These are phyloP conservation scores for Trichogramma dendrolimi DNA, from an alignment of 2,888 invertebrate genomes.

Conservation along the genomic window DNA sequence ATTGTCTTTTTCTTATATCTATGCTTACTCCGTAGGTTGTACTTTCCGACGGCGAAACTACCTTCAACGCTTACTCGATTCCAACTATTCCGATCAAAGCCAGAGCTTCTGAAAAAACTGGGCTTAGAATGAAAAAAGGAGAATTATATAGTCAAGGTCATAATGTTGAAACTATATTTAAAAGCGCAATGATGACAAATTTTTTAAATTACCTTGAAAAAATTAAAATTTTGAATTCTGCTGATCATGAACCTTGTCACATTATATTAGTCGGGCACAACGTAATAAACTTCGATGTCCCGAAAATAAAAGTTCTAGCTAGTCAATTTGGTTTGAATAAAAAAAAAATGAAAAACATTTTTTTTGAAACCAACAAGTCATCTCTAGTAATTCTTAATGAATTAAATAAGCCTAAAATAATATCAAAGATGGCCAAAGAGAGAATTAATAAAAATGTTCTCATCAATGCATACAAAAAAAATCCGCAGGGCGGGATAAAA, in stretches of 20 bases:
- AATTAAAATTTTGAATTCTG: too few relatives aligned
- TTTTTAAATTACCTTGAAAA: too few relatives aligned
- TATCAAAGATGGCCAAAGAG: slow-evolving; percentile 1
- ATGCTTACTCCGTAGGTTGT: slow-evolving; percentile 10
- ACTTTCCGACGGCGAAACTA: slow-evolving; percentile 4
- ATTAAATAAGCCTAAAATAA: too few relatives aligned
- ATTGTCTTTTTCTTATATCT: neutral
- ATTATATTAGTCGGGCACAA: too few relatives aligned
- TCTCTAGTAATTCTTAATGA: too few relatives aligned
- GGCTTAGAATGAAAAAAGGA: slow-evolving; percentile 1
- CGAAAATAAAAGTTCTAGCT: too few relatives aligned
- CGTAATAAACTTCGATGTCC: too few relatives aligned
- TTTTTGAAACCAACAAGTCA: too few relatives aligned
- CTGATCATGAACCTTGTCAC: too few relatives aligned
- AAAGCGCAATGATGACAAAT: neutral
- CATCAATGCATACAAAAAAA: slow-evolving; percentile 4
- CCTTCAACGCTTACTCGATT: slow-evolving; percentile 4
- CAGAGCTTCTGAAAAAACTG: neutral
- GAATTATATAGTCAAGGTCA: neutral
- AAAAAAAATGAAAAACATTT: too few relatives aligned
- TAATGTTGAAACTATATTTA: slow-evolving; percentile 1
- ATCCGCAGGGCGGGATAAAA: neutral
- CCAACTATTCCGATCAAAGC: slow-evolving; percentile 3
- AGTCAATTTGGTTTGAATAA: too few relatives aligned
- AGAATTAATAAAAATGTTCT: neutral